These are phyloP conservation scores for Chloroceryle aenea DNA, from an alignment of 2,113 vertebrate genomes.

Conservation along the genomic window DNA sequence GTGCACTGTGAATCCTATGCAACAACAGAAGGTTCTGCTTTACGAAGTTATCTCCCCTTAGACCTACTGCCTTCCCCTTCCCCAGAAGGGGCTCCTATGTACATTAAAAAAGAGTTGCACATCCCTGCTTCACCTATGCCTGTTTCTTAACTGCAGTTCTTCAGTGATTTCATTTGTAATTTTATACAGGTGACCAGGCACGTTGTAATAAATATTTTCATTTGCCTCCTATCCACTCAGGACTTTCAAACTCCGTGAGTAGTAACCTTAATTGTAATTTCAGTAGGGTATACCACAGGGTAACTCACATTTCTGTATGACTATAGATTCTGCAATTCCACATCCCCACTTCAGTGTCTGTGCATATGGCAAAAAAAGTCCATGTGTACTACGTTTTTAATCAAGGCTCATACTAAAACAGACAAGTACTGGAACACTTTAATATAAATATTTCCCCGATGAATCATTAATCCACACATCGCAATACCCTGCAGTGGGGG, in stretches of 20 bases:
- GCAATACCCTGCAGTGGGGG: neutral
- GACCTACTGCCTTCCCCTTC: neutral
- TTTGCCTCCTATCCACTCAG: neutral
- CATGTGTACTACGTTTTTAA: neutral
- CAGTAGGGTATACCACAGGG: neutral
- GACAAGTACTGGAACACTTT: neutral
- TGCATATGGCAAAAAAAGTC: neutral
- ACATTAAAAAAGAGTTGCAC: neutral
- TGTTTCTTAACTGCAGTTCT: neutral
- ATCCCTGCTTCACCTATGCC: neutral
- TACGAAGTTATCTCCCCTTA: neutral
- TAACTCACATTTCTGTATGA: neutral
- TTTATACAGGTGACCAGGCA: neutral
- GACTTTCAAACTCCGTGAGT: neutral
- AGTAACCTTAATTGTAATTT: neutral
- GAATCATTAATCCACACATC: neutral
- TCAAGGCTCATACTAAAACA: neutral
- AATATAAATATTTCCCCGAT: neutral
- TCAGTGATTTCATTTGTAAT: neutral
- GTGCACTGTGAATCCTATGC: neutral
- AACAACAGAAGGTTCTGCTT: neutral
- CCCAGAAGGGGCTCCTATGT: neutral
- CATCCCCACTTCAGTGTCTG: neutral
- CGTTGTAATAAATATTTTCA: neutral
- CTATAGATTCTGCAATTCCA: neutral